Evolutionary conservation across 37 sponge, comb jelly and placozoan species (phyloP), one percentile per base, ranked within the genome.

Genomic region (Spongia lamella): DNA sequence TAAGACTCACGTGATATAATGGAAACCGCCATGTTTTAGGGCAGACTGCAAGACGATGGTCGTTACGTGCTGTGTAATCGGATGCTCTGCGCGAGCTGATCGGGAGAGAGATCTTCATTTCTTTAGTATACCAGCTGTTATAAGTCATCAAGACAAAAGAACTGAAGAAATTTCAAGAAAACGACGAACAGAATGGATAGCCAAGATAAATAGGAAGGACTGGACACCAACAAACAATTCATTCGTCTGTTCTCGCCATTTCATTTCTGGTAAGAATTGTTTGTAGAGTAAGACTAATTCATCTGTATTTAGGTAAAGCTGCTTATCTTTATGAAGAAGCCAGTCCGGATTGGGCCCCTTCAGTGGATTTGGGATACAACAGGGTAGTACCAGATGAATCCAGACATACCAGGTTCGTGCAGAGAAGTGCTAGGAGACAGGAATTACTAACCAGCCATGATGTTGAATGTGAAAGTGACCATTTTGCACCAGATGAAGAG

Each of bases 271-370:
- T 65, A 65, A 15, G 11, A 32, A 60, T 60, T 13, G 22, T 60
- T 19, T 60, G 27, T 60, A 19, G 15, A 32, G 7, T 33, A 13
- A 36, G n/a, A n/a, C n/a, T n/a, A n/a, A n/a, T n/a, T 17, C 27
- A 60, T 38, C 4, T 7, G 4, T 69, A 38, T 56, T 15, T 56
- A 39, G 87, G 81, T 1, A 80, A 74, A 32, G 81, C 87, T 24
- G 15, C 70, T 20, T 5, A 35, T 0, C 61, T 86, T 14, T 58
- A 59, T 53, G 87, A 86, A 38, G 30, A 61, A 21, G 34, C 25
- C 2, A 71, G 75, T 67, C 81, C 77, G 6, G 87, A 86, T 47
- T 86, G 87, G 87, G 62, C 40, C 1, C 87, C 87, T 17, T 57
- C 64, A 14, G 54, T 50, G 29, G 54, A 75, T 24, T 39, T 86